phyloP scores from a whole-genome alignment of 2,888 invertebrate genomes.

The Lumbricus terrestris region DNA sequence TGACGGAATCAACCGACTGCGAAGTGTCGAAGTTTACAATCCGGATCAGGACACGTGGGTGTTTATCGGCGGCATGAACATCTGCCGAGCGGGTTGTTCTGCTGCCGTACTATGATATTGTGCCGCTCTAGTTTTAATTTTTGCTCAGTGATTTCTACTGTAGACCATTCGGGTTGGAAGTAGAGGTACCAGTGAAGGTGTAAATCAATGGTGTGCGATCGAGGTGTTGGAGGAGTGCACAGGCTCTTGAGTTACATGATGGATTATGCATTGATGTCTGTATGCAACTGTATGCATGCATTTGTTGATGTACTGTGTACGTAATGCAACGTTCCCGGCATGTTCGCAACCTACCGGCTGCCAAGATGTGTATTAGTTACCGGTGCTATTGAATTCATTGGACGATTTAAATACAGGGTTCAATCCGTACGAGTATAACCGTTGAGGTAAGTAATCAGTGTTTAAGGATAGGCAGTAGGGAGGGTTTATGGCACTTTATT shows the following conservation, averaged over 20 bases:
- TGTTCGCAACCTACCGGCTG: background rate
- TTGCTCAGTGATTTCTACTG: conserved; percentile 14
- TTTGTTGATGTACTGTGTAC: background rate
- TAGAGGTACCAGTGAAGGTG: background rate
- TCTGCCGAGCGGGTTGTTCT: conserved; percentile 87
- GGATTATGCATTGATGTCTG: background rate
- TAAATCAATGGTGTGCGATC: background rate
- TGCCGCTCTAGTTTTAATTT: background rate
- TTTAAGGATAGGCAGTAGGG: background rate
- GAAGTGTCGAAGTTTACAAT: conserved; percentile 86
- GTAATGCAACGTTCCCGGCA: background rate
- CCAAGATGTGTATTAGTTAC: background rate
- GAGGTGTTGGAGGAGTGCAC: background rate
- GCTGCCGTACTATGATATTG: conserved; percentile 69
- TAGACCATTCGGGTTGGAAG: background rate
- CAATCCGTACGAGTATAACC: background rate
- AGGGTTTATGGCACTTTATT: background rate
- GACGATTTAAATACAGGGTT: background rate
- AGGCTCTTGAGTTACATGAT: background rate
- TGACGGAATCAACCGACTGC: conserved; percentile 89
- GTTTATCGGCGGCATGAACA: conserved; percentile 78
- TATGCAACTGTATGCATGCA: background rate
- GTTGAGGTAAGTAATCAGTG: background rate
- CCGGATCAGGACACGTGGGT: conserved; percentile 75
- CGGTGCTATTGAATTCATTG: background rate